Evolutionary conservation across 2,888 invertebrate genomes (phyloP), one percentile per base, ranked within the genome.

Genomic region (Stenodema calcarata): DNA sequence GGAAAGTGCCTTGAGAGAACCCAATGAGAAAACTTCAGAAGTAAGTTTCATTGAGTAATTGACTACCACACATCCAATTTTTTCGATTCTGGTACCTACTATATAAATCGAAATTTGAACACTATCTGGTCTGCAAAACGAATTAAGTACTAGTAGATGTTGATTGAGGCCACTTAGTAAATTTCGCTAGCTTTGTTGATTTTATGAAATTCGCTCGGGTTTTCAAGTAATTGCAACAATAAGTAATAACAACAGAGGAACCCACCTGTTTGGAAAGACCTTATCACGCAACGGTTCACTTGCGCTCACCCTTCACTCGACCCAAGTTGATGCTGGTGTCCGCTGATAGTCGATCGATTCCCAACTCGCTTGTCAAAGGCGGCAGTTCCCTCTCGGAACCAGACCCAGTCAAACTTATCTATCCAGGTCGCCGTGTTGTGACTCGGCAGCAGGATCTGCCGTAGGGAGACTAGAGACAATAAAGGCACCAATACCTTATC

Each of bases 381-480:
- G 27, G 62, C 2, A 62, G 62, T 62, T 50, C 18, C 27, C 62
- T 35, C 62, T 62, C 62, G 23, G 23, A 62, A 23, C 62, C 62
- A 62, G 62, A 62, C 62, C 78, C 44, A 78, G 44, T 78, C 78
- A 78, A 78, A 41, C 44, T 78, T 78, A 78, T 78, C 78, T 78
- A 78, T 78, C 44, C 78, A 78, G 78, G 78, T 78, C 78, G 78
- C 42, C 14, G 62, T 62, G 62, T 62, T 62, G 62, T 12, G 62
- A 54, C 54, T 54, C 54, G 16, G n/a, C 54, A n/a, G 16, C 16
- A 18, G 54, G 18, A 62, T 62, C 62, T 12, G 7, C 62, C 11
- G 62, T 1, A 62, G 50, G 18, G 62, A 7, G 62, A 62, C 54
- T n/a, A n/a, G 18, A 62, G 23, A 62, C 62, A 62, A 62, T 62